Conservation (phyloP, 2,888 invertebrate species). For the Antheraea assamensis region DNA sequence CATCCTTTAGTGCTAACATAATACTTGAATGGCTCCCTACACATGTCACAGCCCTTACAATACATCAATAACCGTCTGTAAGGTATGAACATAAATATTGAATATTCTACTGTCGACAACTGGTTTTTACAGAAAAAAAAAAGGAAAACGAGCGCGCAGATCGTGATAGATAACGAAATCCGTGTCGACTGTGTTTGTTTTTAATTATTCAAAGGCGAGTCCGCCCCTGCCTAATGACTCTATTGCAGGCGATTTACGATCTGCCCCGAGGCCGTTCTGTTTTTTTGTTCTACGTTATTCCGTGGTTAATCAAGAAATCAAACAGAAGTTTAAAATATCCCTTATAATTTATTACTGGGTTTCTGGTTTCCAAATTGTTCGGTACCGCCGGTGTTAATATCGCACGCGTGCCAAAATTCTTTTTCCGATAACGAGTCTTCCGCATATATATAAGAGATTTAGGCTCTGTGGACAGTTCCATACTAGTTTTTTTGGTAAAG, state of each 20-base stretch:
- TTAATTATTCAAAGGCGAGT: slow-evolving; percentile 76
- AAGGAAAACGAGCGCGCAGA: slow-evolving; percentile 60
- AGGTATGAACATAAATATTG: slow-evolving; percentile 6
- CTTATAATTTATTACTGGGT: not conserved
- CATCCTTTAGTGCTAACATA: too few relatives aligned
- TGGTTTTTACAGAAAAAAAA: slow-evolving; percentile 11
- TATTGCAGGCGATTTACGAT: slow-evolving; percentile 74
- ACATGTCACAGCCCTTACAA: not conserved
- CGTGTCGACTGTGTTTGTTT: slow-evolving; percentile 80
- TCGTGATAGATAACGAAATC: slow-evolving; percentile 72
- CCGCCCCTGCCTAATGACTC: slow-evolving; percentile 80
- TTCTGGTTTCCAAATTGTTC: not conserved
- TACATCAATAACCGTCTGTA: not conserved
- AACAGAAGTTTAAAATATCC: slow-evolving; percentile 16
- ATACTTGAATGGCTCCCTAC: too few relatives aligned
- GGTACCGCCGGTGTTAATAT: not conserved
- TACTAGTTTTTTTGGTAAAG: not conserved
- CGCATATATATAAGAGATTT: too few relatives aligned
- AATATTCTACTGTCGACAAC: not conserved
- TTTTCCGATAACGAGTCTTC: too few relatives aligned
- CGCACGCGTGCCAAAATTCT: not conserved
- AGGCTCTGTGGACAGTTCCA: too few relatives aligned
- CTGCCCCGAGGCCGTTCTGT: slow-evolving; percentile 58
- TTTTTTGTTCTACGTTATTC: slow-evolving; percentile 62
- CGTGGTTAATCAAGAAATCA: slow-evolving; percentile 56